Conservation (phyloP, 92 coral and sea anemone genomes). For the Porites rus region DNA sequence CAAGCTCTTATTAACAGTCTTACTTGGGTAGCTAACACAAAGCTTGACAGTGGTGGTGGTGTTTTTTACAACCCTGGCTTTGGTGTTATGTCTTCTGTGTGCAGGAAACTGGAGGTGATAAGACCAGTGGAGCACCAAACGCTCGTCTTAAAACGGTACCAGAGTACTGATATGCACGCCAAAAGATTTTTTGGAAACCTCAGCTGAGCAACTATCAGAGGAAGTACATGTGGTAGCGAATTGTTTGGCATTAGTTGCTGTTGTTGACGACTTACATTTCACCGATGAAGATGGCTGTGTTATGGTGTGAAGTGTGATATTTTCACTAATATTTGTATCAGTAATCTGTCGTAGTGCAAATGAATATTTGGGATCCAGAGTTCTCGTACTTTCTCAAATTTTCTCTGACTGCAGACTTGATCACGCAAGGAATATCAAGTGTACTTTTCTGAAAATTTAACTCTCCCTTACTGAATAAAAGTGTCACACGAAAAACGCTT, state of each 20-base stretch:
- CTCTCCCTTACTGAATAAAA: too few species aligned
- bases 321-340: not conserved
- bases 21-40: slow-evolving; percentile 54
- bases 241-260: not conserved
- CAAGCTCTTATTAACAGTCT: slow-evolving; percentile 53
- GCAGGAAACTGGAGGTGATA: not conserved
- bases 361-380: too few species aligned
- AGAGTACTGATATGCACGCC: slow-evolving; percentile 1
- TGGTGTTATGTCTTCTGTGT: not conserved
- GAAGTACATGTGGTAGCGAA: slow-evolving; percentile 5
- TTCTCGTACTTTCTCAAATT: too few species aligned
- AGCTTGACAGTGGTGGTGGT: slow-evolving; percentile 22
- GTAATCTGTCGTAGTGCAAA: too few species aligned
- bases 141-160: slow-evolving; percentile 4
- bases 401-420: too few species aligned
- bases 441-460: too few species aligned
- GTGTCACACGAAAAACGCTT: too few species aligned
- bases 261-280: not conserved
- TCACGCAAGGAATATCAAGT: too few species aligned
- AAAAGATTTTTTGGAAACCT: not conserved
- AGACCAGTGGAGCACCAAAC: not conserved
- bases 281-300: not conserved
- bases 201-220: not conserved
- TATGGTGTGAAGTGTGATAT: not conserved
- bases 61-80: not conserved